Base-by-base conservation (phyloP, 1,140 invertebrate species). In the Ectropis grisescens region DNA sequence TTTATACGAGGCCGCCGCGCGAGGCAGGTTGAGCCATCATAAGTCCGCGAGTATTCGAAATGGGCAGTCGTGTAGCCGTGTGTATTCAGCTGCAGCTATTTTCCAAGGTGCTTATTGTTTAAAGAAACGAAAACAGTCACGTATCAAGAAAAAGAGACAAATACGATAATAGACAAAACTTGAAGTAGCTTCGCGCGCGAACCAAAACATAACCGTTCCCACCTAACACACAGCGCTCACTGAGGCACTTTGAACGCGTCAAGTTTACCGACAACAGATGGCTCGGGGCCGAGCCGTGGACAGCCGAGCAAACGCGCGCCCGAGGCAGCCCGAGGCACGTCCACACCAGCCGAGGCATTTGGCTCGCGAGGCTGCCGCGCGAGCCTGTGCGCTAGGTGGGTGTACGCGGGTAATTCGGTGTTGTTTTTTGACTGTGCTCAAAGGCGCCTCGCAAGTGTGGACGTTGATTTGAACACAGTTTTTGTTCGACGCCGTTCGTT, bases 261-360 rank as follows among this genome's bases (percentile, higher is more conserved):
- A 19, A 19, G 16, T 19, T 19, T 19, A 19, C 16, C 16, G 16
- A 19, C 16, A 19, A 19, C 16, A 19, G 8, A 4, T 8, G 16
- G 16, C 16, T 19, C 16, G 16, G 15, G 15, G 67, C 67, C 7
- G 53, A 29, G 26, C 69, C 69, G 29, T 13, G 24, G 23, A 34
- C 24, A 13, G 23, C 13, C 33, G 33, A 35, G 23, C 24, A 16
- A 35, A 35, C 11, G 24, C 19, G 33, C 23, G 33, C 33, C 33
- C 33, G 33, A 35, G 24, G 24, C 23, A 35, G 29, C 13, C 29
- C 14, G 29, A 31, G 29, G 4, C 12, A 14, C 33, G 33, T 35
- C 24, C 33, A 35, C 33, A 26, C 33, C 33, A 22, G 33, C 24
- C 13, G 33, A 35, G 24, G 15, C 13, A 25, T 19, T 19, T 19